These are phyloP conservation scores for Cheilosia vulpina DNA, from an alignment of 2,888 invertebrate genomes.

Conservation along the genomic window DNA sequence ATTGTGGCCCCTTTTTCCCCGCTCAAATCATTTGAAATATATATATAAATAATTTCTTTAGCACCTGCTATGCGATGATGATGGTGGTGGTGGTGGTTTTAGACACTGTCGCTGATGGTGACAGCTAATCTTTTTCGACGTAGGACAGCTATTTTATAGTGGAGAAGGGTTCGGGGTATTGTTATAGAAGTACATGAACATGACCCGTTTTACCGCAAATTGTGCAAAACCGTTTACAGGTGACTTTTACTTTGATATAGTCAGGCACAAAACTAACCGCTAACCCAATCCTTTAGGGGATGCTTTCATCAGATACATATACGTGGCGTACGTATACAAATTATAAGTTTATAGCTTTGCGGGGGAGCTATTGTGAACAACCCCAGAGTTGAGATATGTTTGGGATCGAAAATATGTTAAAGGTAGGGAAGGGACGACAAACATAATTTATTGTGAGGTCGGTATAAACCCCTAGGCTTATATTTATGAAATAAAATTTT, in stretches of 20 bases:
- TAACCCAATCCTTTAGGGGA: conserved; percentile 33
- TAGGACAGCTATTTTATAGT: neutral
- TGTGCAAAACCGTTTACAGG: conserved; percentile 43
- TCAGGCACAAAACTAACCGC: conserved; percentile 17
- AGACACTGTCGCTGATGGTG: conserved; percentile 57
- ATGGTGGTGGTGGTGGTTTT: conserved; percentile 33
- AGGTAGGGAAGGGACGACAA: neutral
- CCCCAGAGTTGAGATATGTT: neutral
- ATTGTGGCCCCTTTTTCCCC: neutral
- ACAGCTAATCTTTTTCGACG: conserved; percentile 60
- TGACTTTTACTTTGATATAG: conserved; percentile 43
- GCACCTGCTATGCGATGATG: conserved; percentile 46
- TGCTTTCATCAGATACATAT: conserved; percentile 6
- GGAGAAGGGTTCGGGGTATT: conserved; percentile 11
- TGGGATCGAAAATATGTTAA: neutral
- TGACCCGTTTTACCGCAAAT: conserved; percentile 6
- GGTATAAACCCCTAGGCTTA: too few relatives aligned
- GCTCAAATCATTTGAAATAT: conserved; percentile 25
- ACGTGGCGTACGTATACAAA: neutral
- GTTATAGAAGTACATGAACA: neutral
- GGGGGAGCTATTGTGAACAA: neutral
- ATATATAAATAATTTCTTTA: conserved; percentile 54
- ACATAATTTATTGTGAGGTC: neutral
- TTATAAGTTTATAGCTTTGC: neutral
- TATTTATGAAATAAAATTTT: too few relatives aligned